phyloP scores from a whole-genome alignment of 1,140 invertebrate genomes.

The Choristoneura fumiferana region DNA sequence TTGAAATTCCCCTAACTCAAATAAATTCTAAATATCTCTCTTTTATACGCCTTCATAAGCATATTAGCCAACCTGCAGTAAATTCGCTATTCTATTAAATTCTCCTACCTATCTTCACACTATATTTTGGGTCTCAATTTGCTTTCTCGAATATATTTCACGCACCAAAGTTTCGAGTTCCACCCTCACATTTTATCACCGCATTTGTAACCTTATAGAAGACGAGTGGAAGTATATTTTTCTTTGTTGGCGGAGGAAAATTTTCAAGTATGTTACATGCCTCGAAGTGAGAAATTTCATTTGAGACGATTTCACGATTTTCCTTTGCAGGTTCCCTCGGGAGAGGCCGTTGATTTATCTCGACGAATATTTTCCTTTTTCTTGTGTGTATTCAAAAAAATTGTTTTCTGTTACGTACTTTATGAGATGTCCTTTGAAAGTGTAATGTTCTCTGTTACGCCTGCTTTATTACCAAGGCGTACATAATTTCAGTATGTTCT shows the following conservation, averaged over 20 bases:
- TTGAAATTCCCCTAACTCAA: too few species aligned
- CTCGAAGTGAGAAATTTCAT: conserved; percentile 66
- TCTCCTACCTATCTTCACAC: conserved; percentile 28
- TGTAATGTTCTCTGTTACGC: background rate
- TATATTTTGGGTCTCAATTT: conserved; percentile 65
- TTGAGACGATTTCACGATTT: conserved; percentile 66
- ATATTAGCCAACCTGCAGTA: conserved; percentile 12
- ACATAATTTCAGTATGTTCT: too few species aligned
- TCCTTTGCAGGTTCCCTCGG: conserved; percentile 43
- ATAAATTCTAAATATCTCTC: conserved; percentile 5
- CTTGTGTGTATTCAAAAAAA: conserved; percentile 5
- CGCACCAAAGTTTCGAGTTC: conserved; percentile 45
- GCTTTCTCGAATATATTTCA: conserved; percentile 64
- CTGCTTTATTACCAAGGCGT: background rate
- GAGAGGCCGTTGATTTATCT: conserved; percentile 60
- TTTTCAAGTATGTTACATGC: conserved; percentile 46
- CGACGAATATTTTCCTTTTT: conserved; percentile 9
- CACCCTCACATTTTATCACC: conserved; percentile 13
- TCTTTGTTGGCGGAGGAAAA: conserved; percentile 10
- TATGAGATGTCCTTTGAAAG: conserved; percentile 16
- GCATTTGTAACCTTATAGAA: conserved; percentile 26
- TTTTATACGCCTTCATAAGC: background rate
- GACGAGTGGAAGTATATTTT: conserved; percentile 26
- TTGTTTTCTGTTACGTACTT: conserved; percentile 18
- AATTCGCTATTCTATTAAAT: conserved; percentile 9